phyloP scores from a whole-genome alignment of 2,888 invertebrate genomes.

The Drosophila pseudotalamancana region DNA sequence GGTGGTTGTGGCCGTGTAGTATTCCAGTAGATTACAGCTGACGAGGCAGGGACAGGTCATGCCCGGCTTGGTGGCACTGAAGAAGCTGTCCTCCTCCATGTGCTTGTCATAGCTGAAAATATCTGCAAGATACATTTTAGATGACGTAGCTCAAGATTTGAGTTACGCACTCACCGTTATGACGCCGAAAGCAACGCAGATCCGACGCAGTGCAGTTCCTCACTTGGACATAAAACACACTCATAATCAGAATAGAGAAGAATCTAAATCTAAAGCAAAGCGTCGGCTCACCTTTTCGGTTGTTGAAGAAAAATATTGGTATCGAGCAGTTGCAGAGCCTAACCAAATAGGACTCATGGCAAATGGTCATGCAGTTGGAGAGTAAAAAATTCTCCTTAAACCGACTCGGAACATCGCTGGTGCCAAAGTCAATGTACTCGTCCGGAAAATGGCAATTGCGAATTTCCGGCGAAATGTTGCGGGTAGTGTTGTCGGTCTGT shows the following conservation, averaged over 20 bases:
- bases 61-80: constrained; percentile 74
- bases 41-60: constrained; percentile 82
- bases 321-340: constrained; percentile 81
- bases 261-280: no score
- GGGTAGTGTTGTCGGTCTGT: constrained; percentile 68
- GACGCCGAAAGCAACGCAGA: constrained; percentile 75
- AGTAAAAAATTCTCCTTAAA: constrained; percentile 58
- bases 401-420: constrained; percentile 45
- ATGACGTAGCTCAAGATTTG: not conserved
- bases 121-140: constrained; percentile 50
- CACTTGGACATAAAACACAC: constrained; percentile 29
- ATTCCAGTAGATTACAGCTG: constrained; percentile 79
- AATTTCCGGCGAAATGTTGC: constrained; percentile 58
- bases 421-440: constrained; percentile 52
- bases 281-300: constrained; percentile 54
- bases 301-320: constrained; percentile 73
- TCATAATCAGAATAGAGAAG: not conserved
- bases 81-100: constrained; percentile 72
- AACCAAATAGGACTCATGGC: constrained; percentile 79
- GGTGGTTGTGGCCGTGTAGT: constrained; percentile 68
- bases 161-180: constrained; percentile 68
- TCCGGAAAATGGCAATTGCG: constrained; percentile 78
- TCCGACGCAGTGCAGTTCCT: constrained; percentile 64
- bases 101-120: constrained; percentile 80
- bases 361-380: constrained; percentile 78